Evolutionary conservation across 92 coral and sea anemone genomes (phyloP).

Genomic region (Palythoa grandis): DNA sequence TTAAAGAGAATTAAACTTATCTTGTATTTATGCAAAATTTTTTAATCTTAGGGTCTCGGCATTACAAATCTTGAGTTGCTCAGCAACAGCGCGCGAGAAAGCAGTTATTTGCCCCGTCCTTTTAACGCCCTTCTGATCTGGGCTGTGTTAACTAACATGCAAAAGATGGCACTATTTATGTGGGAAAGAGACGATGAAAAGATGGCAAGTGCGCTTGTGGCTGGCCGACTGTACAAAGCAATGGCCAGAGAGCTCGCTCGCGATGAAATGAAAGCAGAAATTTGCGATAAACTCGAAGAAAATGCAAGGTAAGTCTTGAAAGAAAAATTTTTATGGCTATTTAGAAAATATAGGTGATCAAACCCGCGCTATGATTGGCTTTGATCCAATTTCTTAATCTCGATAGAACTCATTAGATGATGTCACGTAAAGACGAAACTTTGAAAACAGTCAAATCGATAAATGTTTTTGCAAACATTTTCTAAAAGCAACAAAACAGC

Average conservation of each 20-base stretch:
- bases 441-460: too few relatives aligned
- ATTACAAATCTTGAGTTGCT: conserved; percentile 56
- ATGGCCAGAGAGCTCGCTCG: conserved; percentile 64
- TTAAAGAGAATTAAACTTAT: too few relatives aligned
- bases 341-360: too few relatives aligned
- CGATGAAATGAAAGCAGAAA: conserved; percentile 73
- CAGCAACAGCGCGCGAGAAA: conserved; percentile 22
- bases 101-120: conserved; percentile 58
- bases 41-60: conserved; percentile 53
- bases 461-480: too few relatives aligned
- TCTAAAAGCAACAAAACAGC: too few relatives aligned
- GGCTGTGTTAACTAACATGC: conserved; percentile 76
- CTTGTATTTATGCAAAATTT: not conserved
- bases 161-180: conserved; percentile 79
- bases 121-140: conserved; percentile 73
- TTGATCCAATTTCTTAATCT: too few relatives aligned
- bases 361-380: too few relatives aligned
- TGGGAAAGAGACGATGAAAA: conserved; percentile 82
- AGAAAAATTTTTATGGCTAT: not conserved
- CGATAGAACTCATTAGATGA: too few relatives aligned
- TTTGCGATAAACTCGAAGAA: conserved; percentile 58
- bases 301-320: conserved; percentile 55
- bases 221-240: conserved; percentile 64
- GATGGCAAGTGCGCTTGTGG: conserved; percentile 76
- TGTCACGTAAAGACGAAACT: too few relatives aligned